These are phyloP conservation scores for Cryptoprocta ferox DNA, from an alignment of 2,797 vertebrate species.

Conservation along the genomic window DNA sequence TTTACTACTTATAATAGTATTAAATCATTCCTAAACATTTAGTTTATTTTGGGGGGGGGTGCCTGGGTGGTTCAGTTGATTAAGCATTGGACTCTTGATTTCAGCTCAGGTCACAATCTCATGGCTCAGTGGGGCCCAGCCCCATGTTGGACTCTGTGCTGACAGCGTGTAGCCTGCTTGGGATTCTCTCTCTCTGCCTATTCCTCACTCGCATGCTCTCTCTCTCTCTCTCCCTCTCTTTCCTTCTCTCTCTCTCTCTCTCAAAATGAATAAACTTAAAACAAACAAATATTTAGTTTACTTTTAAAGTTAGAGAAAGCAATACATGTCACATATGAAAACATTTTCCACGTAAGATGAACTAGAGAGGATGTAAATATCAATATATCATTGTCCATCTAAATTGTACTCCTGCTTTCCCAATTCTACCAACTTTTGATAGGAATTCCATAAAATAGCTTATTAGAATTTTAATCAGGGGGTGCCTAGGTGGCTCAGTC, in stretches of 20 bases:
- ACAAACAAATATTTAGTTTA: neutral
- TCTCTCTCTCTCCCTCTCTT: too few relatives aligned
- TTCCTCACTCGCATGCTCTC: too few relatives aligned
- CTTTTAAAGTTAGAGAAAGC: neutral
- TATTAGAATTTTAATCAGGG: neutral
- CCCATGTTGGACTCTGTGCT: fast-evolving
- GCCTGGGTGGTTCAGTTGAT: too few relatives aligned
- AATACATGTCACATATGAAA: neutral
- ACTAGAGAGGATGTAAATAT: neutral
- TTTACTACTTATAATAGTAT: neutral
- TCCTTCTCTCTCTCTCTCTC: too few relatives aligned
- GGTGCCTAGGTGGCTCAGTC: too few relatives aligned
- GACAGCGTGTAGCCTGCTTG: too few relatives aligned
- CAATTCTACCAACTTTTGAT: neutral
- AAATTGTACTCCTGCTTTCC: neutral
- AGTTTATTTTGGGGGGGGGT: neutral
- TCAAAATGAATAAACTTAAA: too few relatives aligned
- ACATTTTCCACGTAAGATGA: neutral
- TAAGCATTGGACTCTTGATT: too few relatives aligned
- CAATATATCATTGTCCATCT: neutral
- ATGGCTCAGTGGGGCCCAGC: too few relatives aligned
- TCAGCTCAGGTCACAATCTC: too few relatives aligned
- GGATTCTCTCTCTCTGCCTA: too few relatives aligned
- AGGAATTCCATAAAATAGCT: neutral
- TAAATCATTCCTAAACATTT: neutral